Conservation (phyloP, 2,888 invertebrate genomes). For the Platycheirus rosarum region DNA sequence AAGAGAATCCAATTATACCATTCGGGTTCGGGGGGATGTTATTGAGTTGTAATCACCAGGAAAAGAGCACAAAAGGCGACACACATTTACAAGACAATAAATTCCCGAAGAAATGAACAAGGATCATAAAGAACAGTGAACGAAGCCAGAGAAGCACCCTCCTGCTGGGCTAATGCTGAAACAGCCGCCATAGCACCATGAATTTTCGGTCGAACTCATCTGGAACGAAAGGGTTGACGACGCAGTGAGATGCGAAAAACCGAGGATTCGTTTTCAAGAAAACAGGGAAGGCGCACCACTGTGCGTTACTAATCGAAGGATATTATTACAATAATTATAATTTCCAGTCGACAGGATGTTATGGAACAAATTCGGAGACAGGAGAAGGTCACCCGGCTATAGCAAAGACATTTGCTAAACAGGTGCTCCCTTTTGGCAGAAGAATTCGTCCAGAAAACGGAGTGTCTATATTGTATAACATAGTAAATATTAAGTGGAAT, state of each 20-base stretch:
- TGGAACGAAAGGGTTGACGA: constrained; percentile 71
- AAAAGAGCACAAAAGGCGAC: constrained; percentile 65
- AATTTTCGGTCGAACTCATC: constrained; percentile 62
- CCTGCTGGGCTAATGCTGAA: constrained; percentile 40
- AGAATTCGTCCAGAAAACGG: background rate
- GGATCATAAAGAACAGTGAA: constrained; percentile 48
- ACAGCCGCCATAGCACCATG: constrained; percentile 2
- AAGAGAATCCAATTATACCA: constrained; percentile 69
- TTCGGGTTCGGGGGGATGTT: constrained; percentile 71
- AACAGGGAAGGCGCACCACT: constrained; percentile 57
- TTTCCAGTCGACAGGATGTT: constrained; percentile 68
- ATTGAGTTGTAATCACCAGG: constrained; percentile 74
- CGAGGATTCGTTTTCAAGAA: constrained; percentile 37
- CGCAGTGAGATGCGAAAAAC: constrained; percentile 56
- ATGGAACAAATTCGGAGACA: background rate
- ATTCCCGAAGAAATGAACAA: constrained; percentile 69
- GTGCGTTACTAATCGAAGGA: constrained; percentile 73
- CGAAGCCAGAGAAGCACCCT: constrained; percentile 49
- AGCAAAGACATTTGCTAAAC: constrained; percentile 36
- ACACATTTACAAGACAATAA: constrained; percentile 73
- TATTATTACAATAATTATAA: constrained; percentile 74
- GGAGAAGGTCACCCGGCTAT: constrained; percentile 16
- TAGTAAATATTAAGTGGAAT: constrained; percentile 31
- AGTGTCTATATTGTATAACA: constrained; percentile 14
- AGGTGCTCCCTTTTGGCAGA: constrained; percentile 57